These are phyloP conservation scores for Metopolophium dirhodum DNA, from an alignment of 1,140 invertebrate species.

Conservation along the genomic window DNA sequence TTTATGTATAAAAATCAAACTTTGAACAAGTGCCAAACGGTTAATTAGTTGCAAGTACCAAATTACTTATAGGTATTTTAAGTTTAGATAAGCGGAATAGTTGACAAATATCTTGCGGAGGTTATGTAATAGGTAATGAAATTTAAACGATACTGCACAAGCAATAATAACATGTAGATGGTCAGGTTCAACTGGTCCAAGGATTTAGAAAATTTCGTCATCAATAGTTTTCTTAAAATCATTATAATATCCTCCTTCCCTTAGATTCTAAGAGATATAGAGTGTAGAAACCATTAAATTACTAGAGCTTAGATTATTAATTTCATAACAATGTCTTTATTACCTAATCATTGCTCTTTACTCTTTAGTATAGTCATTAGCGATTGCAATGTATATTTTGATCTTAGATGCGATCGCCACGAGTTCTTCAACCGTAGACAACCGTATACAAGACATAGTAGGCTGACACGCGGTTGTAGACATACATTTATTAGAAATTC, in stretches of 20 bases:
- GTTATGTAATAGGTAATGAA: neutral
- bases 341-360: neutral
- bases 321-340: slow-evolving; percentile 11
- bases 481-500: neutral
- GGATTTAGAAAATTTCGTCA: neutral
- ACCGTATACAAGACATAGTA: neutral
- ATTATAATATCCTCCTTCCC: neutral
- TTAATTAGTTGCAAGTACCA: no score
- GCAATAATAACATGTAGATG: neutral
- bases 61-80: neutral
- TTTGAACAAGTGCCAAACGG: neutral
- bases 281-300: neutral
- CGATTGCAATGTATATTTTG: neutral
- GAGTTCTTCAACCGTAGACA: slow-evolving; percentile 7
- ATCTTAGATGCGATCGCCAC: neutral
- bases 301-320: neutral
- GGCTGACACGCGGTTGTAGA: neutral
- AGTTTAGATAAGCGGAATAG: neutral
- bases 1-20: neutral
- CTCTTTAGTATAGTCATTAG: neutral
- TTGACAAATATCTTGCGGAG: neutral
- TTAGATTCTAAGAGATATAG: neutral
- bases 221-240: neutral
- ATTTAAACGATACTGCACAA: neutral
- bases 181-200: neutral